Percentiles rank a stretch among this genome's conserved stretches.
These are phyloP conservation scores for Alligator mississippiensis DNA, from an alignment of 2,113 vertebrate species.

Conservation along the genomic window DNA sequence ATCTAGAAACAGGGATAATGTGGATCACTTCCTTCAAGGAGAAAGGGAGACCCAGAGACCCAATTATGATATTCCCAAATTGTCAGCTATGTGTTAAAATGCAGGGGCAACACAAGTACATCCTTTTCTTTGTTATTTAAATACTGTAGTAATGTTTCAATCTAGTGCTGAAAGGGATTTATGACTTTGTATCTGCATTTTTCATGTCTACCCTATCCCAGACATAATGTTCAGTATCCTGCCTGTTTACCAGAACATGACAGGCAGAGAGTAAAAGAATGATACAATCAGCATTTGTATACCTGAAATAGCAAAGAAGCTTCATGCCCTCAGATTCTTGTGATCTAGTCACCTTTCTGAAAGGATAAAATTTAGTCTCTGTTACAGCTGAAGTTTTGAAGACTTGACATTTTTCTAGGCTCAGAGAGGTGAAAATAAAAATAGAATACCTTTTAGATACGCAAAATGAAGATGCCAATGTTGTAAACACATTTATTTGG, in stretches of 20 bases:
- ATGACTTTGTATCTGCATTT: not conserved
- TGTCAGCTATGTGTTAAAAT: too few species aligned
- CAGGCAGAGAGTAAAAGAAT: not conserved
- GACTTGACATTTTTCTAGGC: not conserved
- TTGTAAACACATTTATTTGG: not conserved
- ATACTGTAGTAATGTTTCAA: not conserved
- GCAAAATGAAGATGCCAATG: not conserved
- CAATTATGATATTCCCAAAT: not conserved
- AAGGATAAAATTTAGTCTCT: not conserved
- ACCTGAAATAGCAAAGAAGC: not conserved
- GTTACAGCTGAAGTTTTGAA: not conserved
- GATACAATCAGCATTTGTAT: not conserved
- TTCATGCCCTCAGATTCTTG: not conserved
- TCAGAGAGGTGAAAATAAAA: not conserved
- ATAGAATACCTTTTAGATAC: not conserved
- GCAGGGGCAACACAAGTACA: not conserved
- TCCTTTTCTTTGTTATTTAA: not conserved
- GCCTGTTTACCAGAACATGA: not conserved
- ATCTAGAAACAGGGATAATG: not conserved
- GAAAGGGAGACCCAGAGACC: not conserved
- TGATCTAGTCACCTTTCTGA: not conserved
- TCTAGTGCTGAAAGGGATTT: not conserved
- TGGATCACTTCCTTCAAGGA: not conserved
- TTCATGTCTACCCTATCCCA: not conserved
- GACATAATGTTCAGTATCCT: not conserved